phyloP scores from a whole-genome alignment of 64 coral and sea anemone genomes.

The Pachyseris speciosa region DNA sequence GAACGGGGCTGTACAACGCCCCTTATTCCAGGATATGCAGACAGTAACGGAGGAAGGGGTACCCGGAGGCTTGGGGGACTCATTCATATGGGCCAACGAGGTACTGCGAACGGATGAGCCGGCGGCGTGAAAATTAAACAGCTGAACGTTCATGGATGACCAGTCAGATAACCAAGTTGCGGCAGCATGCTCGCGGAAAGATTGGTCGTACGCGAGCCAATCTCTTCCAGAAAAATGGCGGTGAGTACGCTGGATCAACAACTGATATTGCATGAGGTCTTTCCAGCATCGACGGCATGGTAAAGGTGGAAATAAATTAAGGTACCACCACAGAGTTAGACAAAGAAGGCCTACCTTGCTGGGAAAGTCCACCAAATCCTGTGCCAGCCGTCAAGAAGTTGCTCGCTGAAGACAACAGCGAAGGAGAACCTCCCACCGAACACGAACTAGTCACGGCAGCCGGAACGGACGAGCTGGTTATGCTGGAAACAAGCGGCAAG shows the following conservation, averaged over 20 bases:
- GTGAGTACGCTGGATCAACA: too few species aligned
- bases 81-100: background rate
- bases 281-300: background rate
- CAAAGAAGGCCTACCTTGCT: too few species aligned
- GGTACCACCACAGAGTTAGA: too few species aligned
- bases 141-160: background rate
- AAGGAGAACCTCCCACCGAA: background rate
- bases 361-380: background rate
- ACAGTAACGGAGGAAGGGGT: background rate
- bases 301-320: background rate
- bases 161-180: background rate
- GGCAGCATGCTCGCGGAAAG: background rate
- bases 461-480: too few species aligned
- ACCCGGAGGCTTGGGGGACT: background rate
- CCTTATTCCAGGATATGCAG: constrained; percentile 6
- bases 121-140: constrained; percentile 13
- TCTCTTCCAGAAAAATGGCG: background rate
- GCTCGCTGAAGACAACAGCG: background rate
- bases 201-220: background rate
- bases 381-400: too few species aligned
- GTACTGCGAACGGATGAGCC: background rate
- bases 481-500: too few species aligned
- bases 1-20: background rate
- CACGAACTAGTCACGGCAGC: too few species aligned
- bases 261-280: too few species aligned